Evolutionary conservation across 2,797 vertebrate species (phyloP).

Genomic region (Vultur gryphus): DNA sequence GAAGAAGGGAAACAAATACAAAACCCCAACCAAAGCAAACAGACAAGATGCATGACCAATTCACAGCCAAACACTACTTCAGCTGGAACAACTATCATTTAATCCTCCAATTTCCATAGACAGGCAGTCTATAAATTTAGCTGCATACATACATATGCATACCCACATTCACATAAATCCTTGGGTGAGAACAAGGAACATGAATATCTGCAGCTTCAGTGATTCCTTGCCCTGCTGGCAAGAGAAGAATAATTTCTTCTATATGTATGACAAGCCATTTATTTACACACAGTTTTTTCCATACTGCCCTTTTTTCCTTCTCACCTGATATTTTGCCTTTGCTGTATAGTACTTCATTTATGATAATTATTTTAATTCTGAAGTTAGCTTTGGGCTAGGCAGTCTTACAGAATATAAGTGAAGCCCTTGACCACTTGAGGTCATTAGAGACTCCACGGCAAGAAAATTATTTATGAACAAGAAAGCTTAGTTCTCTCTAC

Average conservation of each 20-base stretch:
- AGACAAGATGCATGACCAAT: neutral
- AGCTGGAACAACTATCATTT: neutral
- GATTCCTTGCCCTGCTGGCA: neutral
- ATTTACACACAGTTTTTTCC: neutral
- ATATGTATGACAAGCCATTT: neutral
- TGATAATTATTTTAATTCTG: conserved; percentile 3
- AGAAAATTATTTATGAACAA: neutral
- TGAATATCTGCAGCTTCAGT: neutral
- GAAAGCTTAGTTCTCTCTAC: neutral
- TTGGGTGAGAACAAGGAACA: neutral
- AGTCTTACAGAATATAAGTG: neutral
- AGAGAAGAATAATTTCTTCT: conserved; percentile 3
- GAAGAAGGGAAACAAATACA: neutral
- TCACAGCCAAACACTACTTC: neutral
- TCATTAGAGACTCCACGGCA: neutral
- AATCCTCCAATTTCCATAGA: neutral
- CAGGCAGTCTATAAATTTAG: neutral
- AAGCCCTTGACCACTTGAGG: neutral
- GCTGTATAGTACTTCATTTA: neutral
- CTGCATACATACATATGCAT: neutral
- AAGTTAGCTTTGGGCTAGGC: neutral
- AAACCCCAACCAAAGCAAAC: neutral
- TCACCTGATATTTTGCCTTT: neutral
- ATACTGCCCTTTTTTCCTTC: neutral
- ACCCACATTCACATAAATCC: neutral